Conservation (phyloP, 2,797 vertebrate species). For the Tapirus indicus region DNA sequence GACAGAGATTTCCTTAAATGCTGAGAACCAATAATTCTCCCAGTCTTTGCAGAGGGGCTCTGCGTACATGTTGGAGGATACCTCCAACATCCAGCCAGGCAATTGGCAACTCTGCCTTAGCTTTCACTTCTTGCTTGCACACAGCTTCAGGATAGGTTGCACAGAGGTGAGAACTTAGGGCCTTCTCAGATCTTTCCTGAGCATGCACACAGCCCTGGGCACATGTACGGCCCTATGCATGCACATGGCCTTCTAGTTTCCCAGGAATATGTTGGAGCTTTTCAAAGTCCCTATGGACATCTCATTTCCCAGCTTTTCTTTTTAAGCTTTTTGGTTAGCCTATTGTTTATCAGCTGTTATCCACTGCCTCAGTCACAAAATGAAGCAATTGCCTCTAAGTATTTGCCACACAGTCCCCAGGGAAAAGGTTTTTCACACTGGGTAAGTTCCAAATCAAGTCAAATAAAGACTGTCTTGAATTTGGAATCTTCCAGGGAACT, state of each 20-base stretch:
- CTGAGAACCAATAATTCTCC: background rate
- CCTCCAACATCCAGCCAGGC: background rate
- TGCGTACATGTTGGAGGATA: background rate
- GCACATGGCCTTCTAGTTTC: background rate
- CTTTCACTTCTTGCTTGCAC: background rate
- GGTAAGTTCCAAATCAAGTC: background rate
- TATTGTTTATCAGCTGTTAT: background rate
- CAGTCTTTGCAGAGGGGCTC: background rate
- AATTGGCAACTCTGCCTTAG: background rate
- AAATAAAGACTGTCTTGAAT: background rate
- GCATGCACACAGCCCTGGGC: background rate
- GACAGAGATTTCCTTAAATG: background rate
- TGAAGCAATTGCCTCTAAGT: conserved; percentile 19
- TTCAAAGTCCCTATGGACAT: background rate
- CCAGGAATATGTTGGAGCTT: background rate
- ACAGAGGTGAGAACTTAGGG: background rate
- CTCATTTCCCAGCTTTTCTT: background rate
- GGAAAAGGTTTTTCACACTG: background rate
- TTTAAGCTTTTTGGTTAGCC: background rate
- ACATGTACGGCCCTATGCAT: no score
- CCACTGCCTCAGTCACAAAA: background rate
- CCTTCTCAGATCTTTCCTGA: background rate
- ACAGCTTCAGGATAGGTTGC: background rate
- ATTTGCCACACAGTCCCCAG: background rate
- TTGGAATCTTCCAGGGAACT: background rate